phyloP scores from a whole-genome alignment of 64 coral and sea anemone genomes.

The Dendronephthya gigantea region DNA sequence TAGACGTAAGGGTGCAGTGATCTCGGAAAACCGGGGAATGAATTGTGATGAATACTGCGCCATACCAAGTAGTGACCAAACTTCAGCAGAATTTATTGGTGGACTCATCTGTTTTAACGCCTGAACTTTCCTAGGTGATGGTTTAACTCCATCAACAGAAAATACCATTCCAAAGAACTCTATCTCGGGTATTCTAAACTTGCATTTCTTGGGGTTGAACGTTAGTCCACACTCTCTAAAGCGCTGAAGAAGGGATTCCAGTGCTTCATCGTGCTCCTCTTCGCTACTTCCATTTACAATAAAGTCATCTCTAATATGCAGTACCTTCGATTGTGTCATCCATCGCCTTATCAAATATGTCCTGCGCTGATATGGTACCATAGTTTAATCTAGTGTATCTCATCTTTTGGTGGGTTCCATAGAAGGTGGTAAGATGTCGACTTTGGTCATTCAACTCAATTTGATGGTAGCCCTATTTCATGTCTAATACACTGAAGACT shows the following conservation, averaged over 20 bases:
- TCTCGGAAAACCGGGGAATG: slow-evolving; percentile 21
- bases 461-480: slow-evolving; percentile 49
- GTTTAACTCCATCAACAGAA: slow-evolving; percentile 25
- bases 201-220: slow-evolving; percentile 39
- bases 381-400: slow-evolving; percentile 41
- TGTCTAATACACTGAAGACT: slow-evolving; percentile 42
- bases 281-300: slow-evolving; percentile 29
- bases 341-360: slow-evolving; percentile 46
- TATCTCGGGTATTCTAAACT: slow-evolving; percentile 31
- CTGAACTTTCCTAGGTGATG: slow-evolving; percentile 32
- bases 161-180: slow-evolving; percentile 37
- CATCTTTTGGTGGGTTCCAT: slow-evolving; percentile 36
- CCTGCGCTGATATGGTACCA: slow-evolving; percentile 39
- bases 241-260: slow-evolving; percentile 4
- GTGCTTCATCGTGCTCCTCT: slow-evolving; percentile 12
- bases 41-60: slow-evolving; percentile 33
- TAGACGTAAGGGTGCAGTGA: slow-evolving; percentile 15
- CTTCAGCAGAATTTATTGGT: slow-evolving; percentile 17
- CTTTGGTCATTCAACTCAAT: slow-evolving; percentile 23
- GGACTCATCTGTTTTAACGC: background rate
- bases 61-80: slow-evolving; percentile 32
- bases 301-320: slow-evolving; percentile 42
- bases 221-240: slow-evolving; percentile 40
- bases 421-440: slow-evolving; percentile 35
- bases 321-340: slow-evolving; percentile 28